Conservation (phyloP, 1,140 invertebrate species). For the Magallana ariakensis region DNA sequence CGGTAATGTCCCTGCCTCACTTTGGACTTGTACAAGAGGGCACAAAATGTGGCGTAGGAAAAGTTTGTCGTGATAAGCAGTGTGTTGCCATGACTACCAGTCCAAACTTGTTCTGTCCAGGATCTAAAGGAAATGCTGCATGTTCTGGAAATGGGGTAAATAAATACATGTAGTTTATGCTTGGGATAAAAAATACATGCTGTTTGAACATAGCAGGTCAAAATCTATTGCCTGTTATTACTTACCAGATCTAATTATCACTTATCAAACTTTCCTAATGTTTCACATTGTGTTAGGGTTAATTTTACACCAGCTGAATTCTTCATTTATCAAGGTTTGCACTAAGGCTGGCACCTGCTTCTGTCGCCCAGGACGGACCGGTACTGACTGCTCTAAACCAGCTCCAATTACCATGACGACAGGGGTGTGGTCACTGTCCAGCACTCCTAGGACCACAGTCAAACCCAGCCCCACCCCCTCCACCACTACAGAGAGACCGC, state of each 20-base stretch:
- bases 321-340: slow-evolving; percentile 91
- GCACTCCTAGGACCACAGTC: slow-evolving; percentile 52
- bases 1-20: slow-evolving; percentile 72
- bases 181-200: not conserved
- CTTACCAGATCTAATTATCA: too few species aligned
- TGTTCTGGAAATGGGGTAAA: slow-evolving; percentile 86
- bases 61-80: slow-evolving; percentile 69
- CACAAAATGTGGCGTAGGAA: slow-evolving; percentile 72
- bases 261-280: slow-evolving; percentile 19
- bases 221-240: too few species aligned
- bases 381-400: slow-evolving; percentile 90
- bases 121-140: slow-evolving; percentile 79
- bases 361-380: slow-evolving; percentile 93
- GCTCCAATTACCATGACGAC: slow-evolving; percentile 62
- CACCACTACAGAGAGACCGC: slow-evolving; percentile 43
- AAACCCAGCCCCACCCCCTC: slow-evolving; percentile 43
- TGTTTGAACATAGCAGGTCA: too few species aligned
- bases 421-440: slow-evolving; percentile 52
- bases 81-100: slow-evolving; percentile 68
- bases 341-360: slow-evolving; percentile 95
- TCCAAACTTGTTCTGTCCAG: slow-evolving; percentile 66
- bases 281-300: too few species aligned
- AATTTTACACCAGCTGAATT: too few species aligned
- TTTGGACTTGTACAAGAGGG: slow-evolving; percentile 77
- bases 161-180: slow-evolving; percentile 87